A percentile compares a stretch with the other conserved stretches of the same genome.
These are phyloP conservation scores for Leptinotarsa peninsularis DNA, from an alignment of 2,888 invertebrate species.

Conservation along the genomic window DNA sequence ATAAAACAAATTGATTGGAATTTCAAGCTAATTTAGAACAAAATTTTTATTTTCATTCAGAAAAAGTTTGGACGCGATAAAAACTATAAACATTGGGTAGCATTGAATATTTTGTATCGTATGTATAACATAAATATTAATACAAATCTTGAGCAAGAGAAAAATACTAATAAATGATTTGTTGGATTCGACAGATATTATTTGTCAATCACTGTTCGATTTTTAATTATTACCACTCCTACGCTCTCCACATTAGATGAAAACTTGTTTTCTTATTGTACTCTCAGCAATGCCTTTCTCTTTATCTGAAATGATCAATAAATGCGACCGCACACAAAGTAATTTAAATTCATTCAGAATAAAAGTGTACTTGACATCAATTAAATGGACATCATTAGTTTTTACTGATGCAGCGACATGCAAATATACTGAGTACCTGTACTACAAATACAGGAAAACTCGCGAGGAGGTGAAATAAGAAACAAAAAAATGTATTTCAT, in stretches of 20 bases:
- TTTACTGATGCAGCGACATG: slow-evolving; percentile 45
- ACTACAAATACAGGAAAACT: slow-evolving; percentile 30
- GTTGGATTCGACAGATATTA: background rate
- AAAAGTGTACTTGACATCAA: slow-evolving; percentile 53
- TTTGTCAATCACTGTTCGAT: background rate
- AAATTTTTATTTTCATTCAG: no score
- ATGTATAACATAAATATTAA: no score
- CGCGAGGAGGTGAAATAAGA: background rate
- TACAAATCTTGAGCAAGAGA: background rate
- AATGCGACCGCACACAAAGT: slow-evolving; percentile 50
- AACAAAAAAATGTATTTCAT: background rate
- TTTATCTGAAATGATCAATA: slow-evolving; percentile 35
- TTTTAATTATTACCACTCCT: slow-evolving; percentile 14
- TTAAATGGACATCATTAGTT: slow-evolving; percentile 58
- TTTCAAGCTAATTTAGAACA: no score
- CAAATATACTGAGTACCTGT: slow-evolving; percentile 32
- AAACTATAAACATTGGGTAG: no score
- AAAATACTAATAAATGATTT: background rate
- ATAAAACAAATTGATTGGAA: no score
- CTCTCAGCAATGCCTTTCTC: slow-evolving; percentile 26
- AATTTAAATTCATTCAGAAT: slow-evolving; percentile 50
- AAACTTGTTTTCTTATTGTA: slow-evolving; percentile 24
- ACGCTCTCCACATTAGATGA: slow-evolving; percentile 22
- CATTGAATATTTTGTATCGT: no score
- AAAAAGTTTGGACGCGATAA: no score